Percentiles rank a stretch among this genome's conserved stretches.
phyloP scores from a whole-genome alignment of 2,113 vertebrate species.

The Amphiprion percula region DNA sequence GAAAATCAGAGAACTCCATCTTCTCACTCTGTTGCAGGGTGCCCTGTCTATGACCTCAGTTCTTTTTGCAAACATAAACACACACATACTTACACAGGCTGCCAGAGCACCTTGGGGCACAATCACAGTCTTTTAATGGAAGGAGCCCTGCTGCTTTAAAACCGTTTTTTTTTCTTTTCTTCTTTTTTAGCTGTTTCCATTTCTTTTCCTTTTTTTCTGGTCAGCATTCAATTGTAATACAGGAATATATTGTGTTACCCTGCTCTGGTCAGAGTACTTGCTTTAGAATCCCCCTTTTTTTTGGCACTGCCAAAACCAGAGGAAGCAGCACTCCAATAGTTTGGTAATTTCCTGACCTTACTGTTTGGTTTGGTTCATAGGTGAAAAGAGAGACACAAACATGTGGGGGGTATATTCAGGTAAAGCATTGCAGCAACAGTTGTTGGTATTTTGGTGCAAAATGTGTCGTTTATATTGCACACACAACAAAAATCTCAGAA shows the following conservation, averaged over 20 bases:
- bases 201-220: background rate
- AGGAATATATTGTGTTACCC: background rate
- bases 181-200: too few species aligned
- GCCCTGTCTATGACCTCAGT: conserved; percentile 33
- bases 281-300: background rate
- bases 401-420: too few species aligned
- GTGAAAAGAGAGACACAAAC: too few species aligned
- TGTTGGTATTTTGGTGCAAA: too few species aligned
- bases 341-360: background rate
- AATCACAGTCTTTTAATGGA: conserved; percentile 29
- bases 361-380: too few species aligned
- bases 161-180: background rate
- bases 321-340: background rate
- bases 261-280: background rate
- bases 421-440: too few species aligned
- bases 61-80: conserved; percentile 14
- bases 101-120: background rate
- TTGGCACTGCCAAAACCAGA: background rate
- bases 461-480: too few species aligned
- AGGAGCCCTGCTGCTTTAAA: conserved; percentile 9
- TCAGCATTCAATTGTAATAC: conserved; percentile 9
- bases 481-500: too few species aligned
- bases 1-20: background rate
- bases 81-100: background rate
- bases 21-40: background rate